Percentiles rank a stretch among this genome's conserved stretches.
These are phyloP conservation scores for Callinectes sapidus DNA, from an alignment of 2,888 invertebrate species.

Conservation along the genomic window DNA sequence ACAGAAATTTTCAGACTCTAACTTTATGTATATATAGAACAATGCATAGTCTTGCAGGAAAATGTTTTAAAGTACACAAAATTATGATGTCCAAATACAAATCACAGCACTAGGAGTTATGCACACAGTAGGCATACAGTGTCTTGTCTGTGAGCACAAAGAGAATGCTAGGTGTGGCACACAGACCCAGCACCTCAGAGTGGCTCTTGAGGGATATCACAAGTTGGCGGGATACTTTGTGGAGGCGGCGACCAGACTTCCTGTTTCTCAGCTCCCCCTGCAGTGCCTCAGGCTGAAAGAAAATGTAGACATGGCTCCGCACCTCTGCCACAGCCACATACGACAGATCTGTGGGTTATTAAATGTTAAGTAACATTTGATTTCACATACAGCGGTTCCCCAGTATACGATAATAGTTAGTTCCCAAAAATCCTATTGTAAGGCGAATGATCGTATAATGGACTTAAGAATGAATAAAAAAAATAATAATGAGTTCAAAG, in stretches of 20 bases:
- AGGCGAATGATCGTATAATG: too few species aligned
- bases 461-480: too few species aligned
- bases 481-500: too few species aligned
- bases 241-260: constrained; percentile 60
- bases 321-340: constrained; percentile 71
- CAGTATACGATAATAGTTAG: too few species aligned
- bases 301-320: constrained; percentile 67
- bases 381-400: too few species aligned
- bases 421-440: too few species aligned
- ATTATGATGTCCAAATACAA: too few species aligned
- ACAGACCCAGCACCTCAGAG: constrained; percentile 61
- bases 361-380: neutral
- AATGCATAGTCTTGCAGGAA: too few species aligned
- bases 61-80: too few species aligned
- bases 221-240: constrained; percentile 66
- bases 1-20: too few species aligned
- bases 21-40: too few species aligned
- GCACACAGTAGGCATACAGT: constrained; percentile 48
- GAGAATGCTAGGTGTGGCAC: constrained; percentile 45
- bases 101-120: neutral
- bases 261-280: constrained; percentile 70
- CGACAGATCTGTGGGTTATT: constrained; percentile 56
- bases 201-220: constrained; percentile 69
- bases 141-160: constrained; percentile 62
- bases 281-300: constrained; percentile 66